phyloP scores from a whole-genome alignment of 2,888 invertebrate species.

The Pilophorus perplexus region DNA sequence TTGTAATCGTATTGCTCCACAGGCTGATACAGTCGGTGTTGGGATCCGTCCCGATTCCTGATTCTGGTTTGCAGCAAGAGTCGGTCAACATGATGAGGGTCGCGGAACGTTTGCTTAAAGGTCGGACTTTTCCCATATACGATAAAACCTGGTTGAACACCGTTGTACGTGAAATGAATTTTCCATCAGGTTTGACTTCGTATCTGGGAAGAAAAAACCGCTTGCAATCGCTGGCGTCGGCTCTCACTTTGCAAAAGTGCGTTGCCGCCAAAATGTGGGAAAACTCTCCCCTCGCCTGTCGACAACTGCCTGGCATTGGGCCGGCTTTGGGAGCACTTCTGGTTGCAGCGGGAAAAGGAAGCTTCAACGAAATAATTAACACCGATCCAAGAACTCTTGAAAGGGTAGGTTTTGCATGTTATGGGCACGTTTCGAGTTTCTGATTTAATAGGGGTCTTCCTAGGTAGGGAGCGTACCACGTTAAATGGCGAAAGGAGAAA shows the following conservation, averaged over 20 bases:
- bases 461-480: neutral
- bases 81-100: conserved; percentile 65
- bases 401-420: conserved; percentile 56
- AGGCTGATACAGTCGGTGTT: conserved; percentile 74
- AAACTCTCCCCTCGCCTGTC: conserved; percentile 65
- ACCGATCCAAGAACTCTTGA: conserved; percentile 73
- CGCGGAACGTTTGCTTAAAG: conserved; percentile 66
- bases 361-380: conserved; percentile 62
- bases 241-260: conserved; percentile 66
- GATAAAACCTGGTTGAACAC: too few species aligned
- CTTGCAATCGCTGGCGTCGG: conserved; percentile 60
- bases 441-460: neutral
- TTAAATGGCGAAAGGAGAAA: neutral
- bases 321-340: conserved; percentile 63
- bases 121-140: too few species aligned
- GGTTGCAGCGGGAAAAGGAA: conserved; percentile 65
- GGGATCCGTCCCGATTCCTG: conserved; percentile 66
- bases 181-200: conserved; percentile 44
- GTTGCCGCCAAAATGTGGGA: conserved; percentile 70
- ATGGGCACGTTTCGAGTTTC: neutral
- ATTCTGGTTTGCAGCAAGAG: conserved; percentile 69
- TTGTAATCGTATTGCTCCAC: too few species aligned
- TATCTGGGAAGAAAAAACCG: conserved; percentile 50
- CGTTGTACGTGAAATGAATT: too few species aligned
- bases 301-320: conserved; percentile 71